These are phyloP conservation scores for Laothoe populi DNA, from an alignment of 2,888 invertebrate species.

Conservation along the genomic window DNA sequence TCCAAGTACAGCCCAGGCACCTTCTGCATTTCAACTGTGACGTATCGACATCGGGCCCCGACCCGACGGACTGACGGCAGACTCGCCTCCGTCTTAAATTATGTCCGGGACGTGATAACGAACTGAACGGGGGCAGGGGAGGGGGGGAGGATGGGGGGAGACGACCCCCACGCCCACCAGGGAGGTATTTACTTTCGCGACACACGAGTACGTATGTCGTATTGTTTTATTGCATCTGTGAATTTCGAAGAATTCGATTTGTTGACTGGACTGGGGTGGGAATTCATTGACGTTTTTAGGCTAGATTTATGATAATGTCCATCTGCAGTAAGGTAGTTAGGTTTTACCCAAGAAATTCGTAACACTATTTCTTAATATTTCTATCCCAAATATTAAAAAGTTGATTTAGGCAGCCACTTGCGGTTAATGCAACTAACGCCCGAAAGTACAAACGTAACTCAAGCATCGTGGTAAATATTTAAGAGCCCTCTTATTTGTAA, in stretches of 20 bases:
- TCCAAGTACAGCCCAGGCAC: slow-evolving; percentile 4
- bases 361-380: no score
- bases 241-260: slow-evolving; percentile 25
- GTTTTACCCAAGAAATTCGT: no score
- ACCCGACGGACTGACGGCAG: slow-evolving; percentile 41
- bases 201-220: slow-evolving; percentile 34
- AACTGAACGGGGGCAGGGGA: slow-evolving; percentile 28
- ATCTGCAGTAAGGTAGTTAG: no score
- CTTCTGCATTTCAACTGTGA: slow-evolving; percentile 20
- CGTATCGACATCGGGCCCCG: slow-evolving; percentile 26
- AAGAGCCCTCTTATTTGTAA: no score
- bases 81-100: slow-evolving; percentile 70
- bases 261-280: slow-evolving; percentile 5
- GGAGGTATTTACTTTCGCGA: slow-evolving; percentile 38
- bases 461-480: no score
- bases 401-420: no score
- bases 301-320: no score
- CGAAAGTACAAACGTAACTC: no score
- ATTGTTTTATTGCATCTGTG: slow-evolving; percentile 35
- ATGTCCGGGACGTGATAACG: slow-evolving; percentile 80
- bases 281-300: background rate
- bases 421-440: no score
- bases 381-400: no score
- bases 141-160: slow-evolving; percentile 12
- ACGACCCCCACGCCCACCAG: background rate